phyloP scores from a whole-genome alignment of 1,140 invertebrate species.

The Metopolophium dirhodum region DNA sequence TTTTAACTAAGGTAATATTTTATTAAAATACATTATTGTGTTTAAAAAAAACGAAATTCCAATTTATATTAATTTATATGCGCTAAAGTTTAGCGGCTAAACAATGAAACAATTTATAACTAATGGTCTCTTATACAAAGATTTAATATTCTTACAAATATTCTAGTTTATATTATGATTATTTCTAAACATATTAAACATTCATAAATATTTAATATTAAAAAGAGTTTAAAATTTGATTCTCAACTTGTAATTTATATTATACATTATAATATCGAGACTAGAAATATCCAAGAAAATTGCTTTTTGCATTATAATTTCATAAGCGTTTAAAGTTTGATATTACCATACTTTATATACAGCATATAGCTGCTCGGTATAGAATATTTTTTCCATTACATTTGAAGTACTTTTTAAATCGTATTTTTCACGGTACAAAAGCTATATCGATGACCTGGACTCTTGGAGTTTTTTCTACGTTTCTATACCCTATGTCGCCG shows the following conservation, averaged over 20 bases:
- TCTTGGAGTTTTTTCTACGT: not conserved
- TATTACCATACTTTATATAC: not conserved
- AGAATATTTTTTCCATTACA: not conserved
- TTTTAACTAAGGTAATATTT: not conserved
- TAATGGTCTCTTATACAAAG: not conserved
- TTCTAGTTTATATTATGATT: not conserved
- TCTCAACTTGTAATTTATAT: not conserved
- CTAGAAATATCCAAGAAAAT: not conserved
- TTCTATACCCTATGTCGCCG: not conserved
- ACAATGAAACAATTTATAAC: not conserved
- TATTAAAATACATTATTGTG: not conserved
- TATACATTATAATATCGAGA: constrained; percentile 1
- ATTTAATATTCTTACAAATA: not conserved
- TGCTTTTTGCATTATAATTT: constrained; percentile 1
- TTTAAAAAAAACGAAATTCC: not conserved
- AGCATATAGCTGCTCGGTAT: not conserved
- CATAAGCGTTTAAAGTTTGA: not conserved
- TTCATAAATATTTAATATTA: constrained; percentile 9
- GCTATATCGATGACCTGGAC: constrained; percentile 11
- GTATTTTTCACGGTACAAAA: constrained; percentile 6
- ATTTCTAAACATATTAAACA: not conserved
- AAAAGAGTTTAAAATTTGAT: not conserved
- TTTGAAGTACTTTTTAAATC: not conserved
- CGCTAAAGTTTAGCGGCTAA: too few species aligned
- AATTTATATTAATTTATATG: not conserved